These are phyloP conservation scores for Pomacea maculata DNA, from an alignment of 1,140 invertebrate species.

Conservation along the genomic window DNA sequence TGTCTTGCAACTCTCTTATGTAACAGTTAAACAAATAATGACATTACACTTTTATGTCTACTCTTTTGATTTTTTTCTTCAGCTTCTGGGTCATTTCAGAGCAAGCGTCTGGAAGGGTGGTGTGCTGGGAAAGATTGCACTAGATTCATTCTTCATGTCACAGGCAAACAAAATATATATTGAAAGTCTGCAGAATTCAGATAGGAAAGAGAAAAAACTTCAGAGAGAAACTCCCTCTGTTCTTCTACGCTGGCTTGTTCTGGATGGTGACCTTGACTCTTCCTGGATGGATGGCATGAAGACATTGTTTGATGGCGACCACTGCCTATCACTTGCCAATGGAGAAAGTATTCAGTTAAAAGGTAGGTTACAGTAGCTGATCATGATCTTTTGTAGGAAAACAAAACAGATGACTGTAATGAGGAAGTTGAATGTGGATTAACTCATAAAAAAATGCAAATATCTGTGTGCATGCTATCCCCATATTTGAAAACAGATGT, in stretches of 20 bases:
- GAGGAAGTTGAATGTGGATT: too few relatives aligned
- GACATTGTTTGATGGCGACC: constrained; percentile 53
- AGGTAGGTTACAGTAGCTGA: constrained; percentile 34
- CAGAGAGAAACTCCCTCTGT: constrained; percentile 45
- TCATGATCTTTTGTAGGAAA: too few relatives aligned
- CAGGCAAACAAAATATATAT: constrained; percentile 49
- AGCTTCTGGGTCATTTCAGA: constrained; percentile 58
- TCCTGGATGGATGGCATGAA: constrained; percentile 59
- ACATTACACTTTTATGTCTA: not conserved
- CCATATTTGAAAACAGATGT: too few relatives aligned
- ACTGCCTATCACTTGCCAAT: constrained; percentile 51
- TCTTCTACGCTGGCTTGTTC: constrained; percentile 57
- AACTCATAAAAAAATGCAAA: too few relatives aligned
- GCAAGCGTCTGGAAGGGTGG: constrained; percentile 59
- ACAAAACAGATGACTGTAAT: too few relatives aligned
- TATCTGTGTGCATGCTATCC: too few relatives aligned
- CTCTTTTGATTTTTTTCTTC: constrained; percentile 19
- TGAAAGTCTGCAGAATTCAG: constrained; percentile 32
- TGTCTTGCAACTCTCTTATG: too few relatives aligned
- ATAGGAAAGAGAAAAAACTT: constrained; percentile 36
- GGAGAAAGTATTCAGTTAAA: constrained; percentile 46
- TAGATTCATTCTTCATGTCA: constrained; percentile 48
- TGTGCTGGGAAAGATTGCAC: constrained; percentile 50
- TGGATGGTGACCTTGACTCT: constrained; percentile 59
- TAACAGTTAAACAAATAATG: too few relatives aligned